Conservation (phyloP, 2,797 vertebrate species). For the Vespertilio murinus region DNA sequence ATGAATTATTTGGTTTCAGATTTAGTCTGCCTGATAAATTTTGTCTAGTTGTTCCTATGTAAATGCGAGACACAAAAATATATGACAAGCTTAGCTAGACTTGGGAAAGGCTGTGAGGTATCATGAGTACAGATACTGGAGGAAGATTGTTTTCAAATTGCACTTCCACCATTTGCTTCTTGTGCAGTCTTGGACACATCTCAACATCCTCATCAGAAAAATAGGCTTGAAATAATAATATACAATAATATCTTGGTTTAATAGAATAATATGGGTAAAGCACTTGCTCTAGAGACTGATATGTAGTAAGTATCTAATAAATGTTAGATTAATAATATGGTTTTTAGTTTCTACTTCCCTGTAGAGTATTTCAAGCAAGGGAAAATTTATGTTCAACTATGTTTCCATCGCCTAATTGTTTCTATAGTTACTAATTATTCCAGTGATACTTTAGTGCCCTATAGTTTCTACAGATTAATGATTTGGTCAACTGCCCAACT, state of each 20-base stretch:
- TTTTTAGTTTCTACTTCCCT: slow-evolving; percentile 35
- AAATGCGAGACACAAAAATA: not conserved
- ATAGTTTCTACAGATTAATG: not conserved
- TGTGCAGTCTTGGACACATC: not conserved
- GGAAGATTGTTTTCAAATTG: not conserved
- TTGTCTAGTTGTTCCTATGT: not conserved
- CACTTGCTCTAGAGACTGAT: not conserved
- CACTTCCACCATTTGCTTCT: not conserved
- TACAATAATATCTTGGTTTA: not conserved
- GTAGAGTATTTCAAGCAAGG: slow-evolving; percentile 20
- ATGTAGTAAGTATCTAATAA: not conserved
- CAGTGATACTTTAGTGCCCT: not conserved
- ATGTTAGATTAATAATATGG: slow-evolving; percentile 9
- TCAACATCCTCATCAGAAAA: slow-evolving; percentile 20
- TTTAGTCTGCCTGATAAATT: slow-evolving; percentile 37
- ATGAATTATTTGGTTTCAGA: slow-evolving; percentile 47
- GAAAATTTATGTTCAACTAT: slow-evolving; percentile 29
- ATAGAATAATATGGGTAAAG: slow-evolving; percentile 39
- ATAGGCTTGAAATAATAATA: slow-evolving; percentile 25
- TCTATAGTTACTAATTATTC: slow-evolving; percentile 14
- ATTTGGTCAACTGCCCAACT: not conserved
- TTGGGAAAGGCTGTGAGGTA: not conserved
- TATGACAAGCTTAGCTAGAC: not conserved
- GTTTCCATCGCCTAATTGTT: no score
- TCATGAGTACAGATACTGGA: not conserved